phyloP scores from a whole-genome alignment of 2,888 invertebrate genomes.

The Drosophila aldrichi region DNA sequence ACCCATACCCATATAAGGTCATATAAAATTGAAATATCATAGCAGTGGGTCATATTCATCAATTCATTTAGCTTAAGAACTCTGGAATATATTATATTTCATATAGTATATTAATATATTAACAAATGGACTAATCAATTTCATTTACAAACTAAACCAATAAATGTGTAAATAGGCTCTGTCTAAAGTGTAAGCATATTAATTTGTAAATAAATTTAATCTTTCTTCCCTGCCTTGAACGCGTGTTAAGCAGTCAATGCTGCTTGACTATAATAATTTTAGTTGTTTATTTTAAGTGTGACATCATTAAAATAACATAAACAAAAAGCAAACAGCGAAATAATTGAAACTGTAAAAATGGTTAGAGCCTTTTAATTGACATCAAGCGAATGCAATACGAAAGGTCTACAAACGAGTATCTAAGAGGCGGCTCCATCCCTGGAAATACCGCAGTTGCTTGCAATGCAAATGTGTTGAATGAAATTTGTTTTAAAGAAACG shows the following conservation, averaged over 20 bases:
- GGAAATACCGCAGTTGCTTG: neutral
- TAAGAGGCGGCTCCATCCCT: no score
- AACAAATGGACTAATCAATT: no score
- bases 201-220: no score
- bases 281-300: constrained; percentile 6
- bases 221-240: accelerated
- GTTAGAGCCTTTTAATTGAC: constrained; percentile 32
- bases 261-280: neutral
- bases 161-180: no score
- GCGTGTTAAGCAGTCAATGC: neutral
- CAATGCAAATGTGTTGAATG: neutral
- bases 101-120: no score
- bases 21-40: no score
- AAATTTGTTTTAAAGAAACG: constrained; percentile 13
- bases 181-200: no score
- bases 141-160: no score
- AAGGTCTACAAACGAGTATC: constrained; percentile 1
- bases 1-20: no score
- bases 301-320: constrained; percentile 12
- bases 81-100: no score
- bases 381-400: constrained; percentile 27
- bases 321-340: neutral
- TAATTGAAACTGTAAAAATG: constrained; percentile 11
- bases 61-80: no score
- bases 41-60: no score